Conservation (phyloP, 1,140 invertebrate species). For the Pollicipes pollicipes region DNA sequence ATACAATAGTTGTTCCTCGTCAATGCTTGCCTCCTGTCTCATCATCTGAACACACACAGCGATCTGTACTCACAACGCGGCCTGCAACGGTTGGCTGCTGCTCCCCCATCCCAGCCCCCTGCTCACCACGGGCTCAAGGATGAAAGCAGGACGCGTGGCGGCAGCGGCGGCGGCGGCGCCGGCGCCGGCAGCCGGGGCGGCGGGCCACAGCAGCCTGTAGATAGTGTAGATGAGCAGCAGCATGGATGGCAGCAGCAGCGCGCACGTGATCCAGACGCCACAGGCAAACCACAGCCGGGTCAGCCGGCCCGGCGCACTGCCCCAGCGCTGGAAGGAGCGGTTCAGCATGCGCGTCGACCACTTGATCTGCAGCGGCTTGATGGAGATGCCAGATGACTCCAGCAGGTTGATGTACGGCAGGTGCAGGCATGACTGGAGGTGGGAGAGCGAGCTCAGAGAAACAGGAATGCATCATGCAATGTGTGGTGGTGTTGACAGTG, state of each 20-base stretch:
- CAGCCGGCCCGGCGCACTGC: conserved; percentile 36
- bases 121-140: neutral
- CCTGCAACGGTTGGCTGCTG: neutral
- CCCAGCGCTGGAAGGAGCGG: conserved; percentile 49
- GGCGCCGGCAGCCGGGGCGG: too few species aligned
- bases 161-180: too few species aligned
- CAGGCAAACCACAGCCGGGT: conserved; percentile 48
- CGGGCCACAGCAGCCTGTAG: neutral
- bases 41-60: too few species aligned
- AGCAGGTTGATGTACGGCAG: conserved; percentile 57
- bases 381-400: conserved; percentile 49
- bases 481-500: too few species aligned
- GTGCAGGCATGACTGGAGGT: conserved; percentile 56
- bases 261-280: conserved; percentile 41
- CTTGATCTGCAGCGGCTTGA: conserved; percentile 46
- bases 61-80: neutral
- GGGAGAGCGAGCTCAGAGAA: conserved; percentile 10
- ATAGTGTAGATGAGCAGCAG: conserved; percentile 18
- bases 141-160: too few species aligned
- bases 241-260: conserved; percentile 42
- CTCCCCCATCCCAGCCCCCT: neutral
- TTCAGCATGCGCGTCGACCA: conserved; percentile 62
- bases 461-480: too few species aligned
- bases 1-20: too few species aligned
- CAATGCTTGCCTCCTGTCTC: too few species aligned